Percentiles rank a stretch among this genome's conserved stretches.
Evolutionary conservation across 2,113 vertebrate species (phyloP).

Genomic region (Candoia aspera): DNA sequence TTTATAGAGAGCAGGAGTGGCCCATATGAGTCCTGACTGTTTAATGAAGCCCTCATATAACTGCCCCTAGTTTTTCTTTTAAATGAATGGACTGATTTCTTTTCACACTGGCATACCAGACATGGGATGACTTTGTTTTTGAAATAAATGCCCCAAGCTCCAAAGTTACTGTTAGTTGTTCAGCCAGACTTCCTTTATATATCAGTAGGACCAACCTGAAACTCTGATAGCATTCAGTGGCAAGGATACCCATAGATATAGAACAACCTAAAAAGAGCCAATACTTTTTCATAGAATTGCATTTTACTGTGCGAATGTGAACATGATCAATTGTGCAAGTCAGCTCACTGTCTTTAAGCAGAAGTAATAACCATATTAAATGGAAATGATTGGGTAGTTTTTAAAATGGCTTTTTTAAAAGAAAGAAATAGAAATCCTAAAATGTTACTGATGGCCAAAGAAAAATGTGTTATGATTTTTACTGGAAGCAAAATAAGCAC

Average conservation of each 20-base stretch:
- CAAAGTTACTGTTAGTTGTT: background rate
- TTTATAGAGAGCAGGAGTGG: background rate
- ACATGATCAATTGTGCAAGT: background rate
- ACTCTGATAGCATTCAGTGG: background rate
- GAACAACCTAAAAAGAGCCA: background rate
- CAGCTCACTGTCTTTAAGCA: background rate
- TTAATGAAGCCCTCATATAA: background rate
- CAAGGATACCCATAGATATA: background rate
- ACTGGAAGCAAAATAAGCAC: conserved; percentile 19
- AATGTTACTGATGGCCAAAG: conserved; percentile 23
- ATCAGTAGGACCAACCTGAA: background rate
- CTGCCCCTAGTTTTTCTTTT: background rate
- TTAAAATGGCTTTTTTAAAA: background rate
- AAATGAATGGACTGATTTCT: background rate
- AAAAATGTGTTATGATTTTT: accelerated
- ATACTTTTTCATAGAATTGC: background rate
- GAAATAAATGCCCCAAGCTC: background rate
- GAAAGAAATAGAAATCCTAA: conserved; percentile 28
- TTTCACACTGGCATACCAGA: background rate
- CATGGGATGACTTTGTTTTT: background rate
- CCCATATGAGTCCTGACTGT: background rate
- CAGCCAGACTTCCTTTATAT: background rate
- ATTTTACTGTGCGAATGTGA: background rate
- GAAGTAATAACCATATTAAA: background rate
- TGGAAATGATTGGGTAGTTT: background rate